Base-by-base conservation (phyloP, 2,113 vertebrate genomes). In the Mustela lutreola region DNA sequence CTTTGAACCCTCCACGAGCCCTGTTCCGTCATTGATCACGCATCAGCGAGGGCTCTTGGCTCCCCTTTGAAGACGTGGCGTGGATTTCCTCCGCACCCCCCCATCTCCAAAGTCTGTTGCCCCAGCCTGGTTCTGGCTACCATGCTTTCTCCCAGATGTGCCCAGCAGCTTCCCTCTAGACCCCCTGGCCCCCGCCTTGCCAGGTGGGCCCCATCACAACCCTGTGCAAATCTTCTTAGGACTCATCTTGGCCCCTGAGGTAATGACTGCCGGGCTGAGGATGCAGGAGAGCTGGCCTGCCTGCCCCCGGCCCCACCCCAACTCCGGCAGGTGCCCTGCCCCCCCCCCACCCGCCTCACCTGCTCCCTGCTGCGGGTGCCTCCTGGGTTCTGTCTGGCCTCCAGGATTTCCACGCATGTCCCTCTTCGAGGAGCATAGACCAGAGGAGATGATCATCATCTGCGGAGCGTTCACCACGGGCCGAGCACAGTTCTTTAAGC, bases 391-490 rank as follows among this genome's bases (percentile, higher is more conserved):
- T 9, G 19, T 39, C 39, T 19, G 31, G 56, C 56, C 56, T n/a
- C 58, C 28, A 19, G 67, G 79, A 26, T 18, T 39, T 24, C 4
- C 67, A 42, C 39, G 22, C n/a, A 14, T 4, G 3, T 12, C 58
- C 22, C 22, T 31, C 28, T 36, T 36, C 11, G 10, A 28, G 60
- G 39, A 73, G 4, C 28, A 6, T 3, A 11, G 85, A 58, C 11
- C 28, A 48, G 88, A 12, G 7, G 62, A 79, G 62, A 31, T 4
- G 24, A 28, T 18, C 5, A 26, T 39, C 22, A 1, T 2, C 24
- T 2, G 5, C 3, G 6, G 50, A 24, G 50, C 11, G 0, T 11
- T 78, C 2, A 19, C 81, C 48, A 1, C 1, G 0, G 19, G 26
- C 86, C 65, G 39, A 81, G 42, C 16, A 4, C 24, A 28, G 8